A percentile compares a stretch with the other conserved stretches of the same genome.
phyloP scores from a whole-genome alignment of 2,113 vertebrate species.

The Calyptommatus sinebrachiatus region DNA sequence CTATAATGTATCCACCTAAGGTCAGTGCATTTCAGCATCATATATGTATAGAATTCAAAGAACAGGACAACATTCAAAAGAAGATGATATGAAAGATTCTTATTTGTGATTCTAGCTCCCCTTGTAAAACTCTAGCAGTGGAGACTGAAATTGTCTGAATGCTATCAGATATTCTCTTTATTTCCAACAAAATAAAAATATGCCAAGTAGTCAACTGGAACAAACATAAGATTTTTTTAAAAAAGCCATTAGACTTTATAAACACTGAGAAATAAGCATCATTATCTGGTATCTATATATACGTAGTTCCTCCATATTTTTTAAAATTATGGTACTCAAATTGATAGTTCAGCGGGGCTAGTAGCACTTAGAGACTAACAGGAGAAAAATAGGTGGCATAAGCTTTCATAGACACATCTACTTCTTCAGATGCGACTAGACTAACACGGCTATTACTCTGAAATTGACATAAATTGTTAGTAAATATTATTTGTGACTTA shows the following conservation, averaged over 20 bases:
- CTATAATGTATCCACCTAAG: no score
- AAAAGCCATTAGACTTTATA: neutral
- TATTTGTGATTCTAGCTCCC: neutral
- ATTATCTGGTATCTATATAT: neutral
- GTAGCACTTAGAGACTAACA: no score
- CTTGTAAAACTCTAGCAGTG: neutral
- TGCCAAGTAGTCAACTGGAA: neutral
- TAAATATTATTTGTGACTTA: neutral
- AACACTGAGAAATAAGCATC: neutral
- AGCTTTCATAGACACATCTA: no score
- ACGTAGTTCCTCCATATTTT: neutral
- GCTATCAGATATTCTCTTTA: neutral
- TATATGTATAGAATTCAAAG: no score
- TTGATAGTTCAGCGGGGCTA: neutral
- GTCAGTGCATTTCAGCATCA: no score
- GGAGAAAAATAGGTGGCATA: no score
- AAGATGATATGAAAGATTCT: no score
- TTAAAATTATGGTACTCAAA: neutral
- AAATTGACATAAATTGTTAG: no score
- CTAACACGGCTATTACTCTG: no score
- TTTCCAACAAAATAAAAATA: neutral
- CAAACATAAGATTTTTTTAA: neutral
- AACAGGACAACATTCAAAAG: no score
- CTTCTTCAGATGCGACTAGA: no score
- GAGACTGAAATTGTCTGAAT: neutral